These are phyloP conservation scores for Hydropsyche tenuis DNA, from an alignment of 1,140 invertebrate species.

Conservation along the genomic window DNA sequence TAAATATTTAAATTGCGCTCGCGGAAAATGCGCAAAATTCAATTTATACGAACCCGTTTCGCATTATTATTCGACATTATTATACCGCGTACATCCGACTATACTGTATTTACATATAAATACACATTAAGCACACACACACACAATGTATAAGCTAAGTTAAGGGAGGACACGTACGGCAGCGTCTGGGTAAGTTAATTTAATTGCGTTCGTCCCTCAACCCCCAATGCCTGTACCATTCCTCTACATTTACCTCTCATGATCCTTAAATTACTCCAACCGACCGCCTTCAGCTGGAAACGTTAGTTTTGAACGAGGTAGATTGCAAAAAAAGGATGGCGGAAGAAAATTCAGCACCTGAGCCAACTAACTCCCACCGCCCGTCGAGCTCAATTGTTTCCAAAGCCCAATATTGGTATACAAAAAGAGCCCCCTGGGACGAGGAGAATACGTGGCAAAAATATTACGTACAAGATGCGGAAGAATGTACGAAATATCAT, in stretches of 20 bases:
- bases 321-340: conserved; percentile 1
- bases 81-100: no score
- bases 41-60: no score
- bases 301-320: background rate
- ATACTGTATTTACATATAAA: no score
- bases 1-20: background rate
- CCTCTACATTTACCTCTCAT: conserved; percentile 13
- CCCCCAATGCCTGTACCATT: background rate
- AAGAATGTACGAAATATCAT: no score
- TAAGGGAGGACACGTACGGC: background rate
- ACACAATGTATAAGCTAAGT: background rate
- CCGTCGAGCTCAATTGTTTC: conserved; percentile 6
- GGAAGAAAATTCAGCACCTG: conserved; percentile 13
- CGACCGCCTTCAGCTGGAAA: background rate
- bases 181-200: conserved; percentile 11
- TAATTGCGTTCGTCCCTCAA: background rate
- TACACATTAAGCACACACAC: no score
- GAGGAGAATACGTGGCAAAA: background rate
- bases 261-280: conserved; percentile 2
- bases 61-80: no score
- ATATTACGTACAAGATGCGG: background rate
- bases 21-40: no score
- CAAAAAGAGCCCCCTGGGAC: background rate
- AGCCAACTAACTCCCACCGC: background rate
- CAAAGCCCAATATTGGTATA: conserved; percentile 7